Conservation (phyloP, 1,140 invertebrate species). For the Hylyphantes graminicola region DNA sequence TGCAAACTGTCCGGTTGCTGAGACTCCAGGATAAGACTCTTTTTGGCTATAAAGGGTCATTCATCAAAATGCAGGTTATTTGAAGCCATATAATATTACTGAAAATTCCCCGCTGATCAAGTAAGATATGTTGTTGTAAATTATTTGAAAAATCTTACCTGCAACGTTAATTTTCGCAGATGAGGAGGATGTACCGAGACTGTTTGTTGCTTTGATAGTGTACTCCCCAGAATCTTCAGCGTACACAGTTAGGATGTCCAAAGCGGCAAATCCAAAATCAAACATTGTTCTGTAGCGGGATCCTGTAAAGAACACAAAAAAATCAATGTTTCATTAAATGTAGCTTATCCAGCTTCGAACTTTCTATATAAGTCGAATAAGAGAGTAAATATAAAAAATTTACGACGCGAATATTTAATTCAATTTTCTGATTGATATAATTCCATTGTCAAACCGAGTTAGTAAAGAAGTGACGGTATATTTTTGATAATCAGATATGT, state of each 20-base stretch:
- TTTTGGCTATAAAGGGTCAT: constrained; percentile 73
- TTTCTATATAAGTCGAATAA: no score
- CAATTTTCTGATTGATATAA: no score
- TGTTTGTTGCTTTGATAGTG: constrained; percentile 67
- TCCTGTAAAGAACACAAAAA: constrained; percentile 63
- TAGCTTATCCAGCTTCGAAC: no score
- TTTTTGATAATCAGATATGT: no score
- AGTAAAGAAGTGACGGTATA: no score
- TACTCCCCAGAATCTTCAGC: constrained; percentile 73
- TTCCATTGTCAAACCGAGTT: no score
- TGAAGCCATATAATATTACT: not conserved
- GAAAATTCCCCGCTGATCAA: no score
- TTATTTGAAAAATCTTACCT: constrained; percentile 72
- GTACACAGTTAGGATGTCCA: constrained; percentile 85
- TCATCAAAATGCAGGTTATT: not conserved
- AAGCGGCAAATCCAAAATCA: constrained; percentile 94
- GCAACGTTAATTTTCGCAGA: constrained; percentile 84
- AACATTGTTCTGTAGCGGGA: constrained; percentile 88
- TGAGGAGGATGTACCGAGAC: constrained; percentile 79
- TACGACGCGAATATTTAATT: no score
- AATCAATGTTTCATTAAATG: no score
- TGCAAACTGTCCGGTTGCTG: constrained; percentile 93
- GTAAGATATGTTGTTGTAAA: no score
- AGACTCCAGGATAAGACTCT: constrained; percentile 90
- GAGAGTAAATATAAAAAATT: no score